Base-by-base conservation (phyloP, 1,140 invertebrate species). In the Drosophila ogumai region DNA sequence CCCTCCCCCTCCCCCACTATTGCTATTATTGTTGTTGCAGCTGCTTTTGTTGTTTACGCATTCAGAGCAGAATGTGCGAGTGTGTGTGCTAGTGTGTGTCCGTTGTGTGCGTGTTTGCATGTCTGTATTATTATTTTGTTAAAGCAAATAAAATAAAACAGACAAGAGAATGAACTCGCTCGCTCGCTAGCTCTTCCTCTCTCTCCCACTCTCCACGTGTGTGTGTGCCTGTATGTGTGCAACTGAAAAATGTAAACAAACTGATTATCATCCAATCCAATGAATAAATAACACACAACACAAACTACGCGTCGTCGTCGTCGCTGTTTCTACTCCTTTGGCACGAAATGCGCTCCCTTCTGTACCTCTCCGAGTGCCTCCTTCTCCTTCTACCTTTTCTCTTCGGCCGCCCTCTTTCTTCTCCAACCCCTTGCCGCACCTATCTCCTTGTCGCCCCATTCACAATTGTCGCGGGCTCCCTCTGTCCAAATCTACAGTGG, bases 171-270 rank as follows among this genome's bases (percentile, higher is more conserved):
- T 84, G 58, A 72, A 64, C 80, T 79, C 71, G 73, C 69, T 57
- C 17, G 50, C 54, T 65, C 31, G 19, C 74, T 75, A 13, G 28
- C 73, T 19, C 32, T 22, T 12, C 25, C 47, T 12, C 69, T 15
- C 52, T 15, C 36, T 61, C 46, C 36, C 34, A 54, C 41, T 63
- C 19, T 43, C 10, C 43, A 50, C 36, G 43, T 56, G 49, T 56
- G 22, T 76, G 72, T 76, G 75, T 8, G 22, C 7, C 22, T 71
- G 22, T 59, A 19, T 61, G 79, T 79, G 71, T 76, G 75, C 81
- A 82, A 86, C 84, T 91, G 82, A 91, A 91, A 91, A 91, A 91
- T 91, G 90, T 91, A 91, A 91, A 91, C 90, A 91, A 91, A 91
- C 88, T 91, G 90, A 91, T 91, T 91, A 91, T 91, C 90, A 91